A percentile compares a stretch with the other conserved stretches of the same genome.
These are phyloP conservation scores for Morone chrysops DNA, from an alignment of 2,113 vertebrate genomes.

Conservation along the genomic window DNA sequence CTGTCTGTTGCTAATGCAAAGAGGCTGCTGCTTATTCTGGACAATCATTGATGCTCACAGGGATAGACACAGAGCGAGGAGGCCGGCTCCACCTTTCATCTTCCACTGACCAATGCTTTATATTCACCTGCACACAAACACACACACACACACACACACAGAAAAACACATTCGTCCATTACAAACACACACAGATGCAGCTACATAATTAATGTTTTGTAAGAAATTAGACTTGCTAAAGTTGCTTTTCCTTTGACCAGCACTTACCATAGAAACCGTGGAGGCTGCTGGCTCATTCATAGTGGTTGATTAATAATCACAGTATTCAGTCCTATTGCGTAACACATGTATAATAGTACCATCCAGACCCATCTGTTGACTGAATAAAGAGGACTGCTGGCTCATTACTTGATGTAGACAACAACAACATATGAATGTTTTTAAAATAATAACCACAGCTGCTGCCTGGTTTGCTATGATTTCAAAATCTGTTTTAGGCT, in stretches of 20 bases:
- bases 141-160: conserved; percentile 8
- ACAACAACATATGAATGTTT: conserved; percentile 13
- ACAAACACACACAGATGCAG: neutral
- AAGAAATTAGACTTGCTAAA: conserved; percentile 72
- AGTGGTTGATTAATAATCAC: conserved; percentile 46
- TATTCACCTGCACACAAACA: neutral
- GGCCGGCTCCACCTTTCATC: conserved; percentile 53
- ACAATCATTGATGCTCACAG: conserved; percentile 46
- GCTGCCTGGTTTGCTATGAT: neutral
- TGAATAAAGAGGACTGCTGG: conserved; percentile 22
- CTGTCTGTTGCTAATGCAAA: conserved; percentile 22
- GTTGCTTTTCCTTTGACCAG: conserved; percentile 46
- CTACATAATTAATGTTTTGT: conserved; percentile 27
- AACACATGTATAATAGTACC: conserved; percentile 30
- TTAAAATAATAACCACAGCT: neutral
- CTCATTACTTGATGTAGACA: conserved; percentile 15
- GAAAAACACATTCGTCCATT: neutral
- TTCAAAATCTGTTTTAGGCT: neutral
- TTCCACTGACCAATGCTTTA: conserved; percentile 32
- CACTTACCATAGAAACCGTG: conserved; percentile 4
- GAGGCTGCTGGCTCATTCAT: conserved; percentile 30
- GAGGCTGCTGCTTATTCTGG: conserved; percentile 25
- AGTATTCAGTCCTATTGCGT: conserved; percentile 20
- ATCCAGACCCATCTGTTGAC: conserved; percentile 37
- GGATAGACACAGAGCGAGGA: conserved; percentile 4